Base-by-base conservation (phyloP, 1,140 invertebrate species). In the Heliconius nattereri region DNA sequence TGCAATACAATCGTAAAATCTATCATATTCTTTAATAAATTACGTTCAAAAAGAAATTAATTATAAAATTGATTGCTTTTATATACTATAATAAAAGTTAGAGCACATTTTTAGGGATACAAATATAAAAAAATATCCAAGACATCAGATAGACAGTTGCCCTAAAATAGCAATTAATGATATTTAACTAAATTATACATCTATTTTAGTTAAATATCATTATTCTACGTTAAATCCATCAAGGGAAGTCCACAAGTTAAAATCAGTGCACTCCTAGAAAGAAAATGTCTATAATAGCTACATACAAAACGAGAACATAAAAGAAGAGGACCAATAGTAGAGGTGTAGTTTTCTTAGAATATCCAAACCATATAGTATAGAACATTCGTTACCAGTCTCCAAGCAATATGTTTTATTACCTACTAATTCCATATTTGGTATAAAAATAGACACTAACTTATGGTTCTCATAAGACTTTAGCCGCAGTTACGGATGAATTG, bases 381-480 rank as follows among this genome's bases (percentile, higher is more conserved):
- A n/a, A 66, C 60, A 29, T 66, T 26, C 60, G 60, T 13, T 66
- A 66, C 60, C 23, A 66, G 3, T 26, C 23, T 13, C 26, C 23
- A 66, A 66, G 11, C 23, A 26, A 66, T 66, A 66, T 66, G n/a
- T 66, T 26, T 29, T 66, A 66, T 66, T 66, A 35, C 32, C 32
- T 35, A 66, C 60, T 66, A 66, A 66, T 66, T 66, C n/a, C 26
- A 16, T 16, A 66, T 66, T 66, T 16, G 23, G 13, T 66, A 66
- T 29, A 66, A 66, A 66, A 66, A 66, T 66, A 66, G 26, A 66
- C 6, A 29, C 60, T 66, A 66, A 29, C 23, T 29, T 66, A 66
- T 66, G 60, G 60, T 66, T 66, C 23, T 66, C 60, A 66, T 66
- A 66, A 66, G 60, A 66, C 60, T 26, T 66, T 29, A 66, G 60